Percentiles rank a stretch among this genome's conserved stretches.
Conservation (phyloP, 2,113 vertebrate genomes). For the Oncorhynchus gorbuscha region DNA sequence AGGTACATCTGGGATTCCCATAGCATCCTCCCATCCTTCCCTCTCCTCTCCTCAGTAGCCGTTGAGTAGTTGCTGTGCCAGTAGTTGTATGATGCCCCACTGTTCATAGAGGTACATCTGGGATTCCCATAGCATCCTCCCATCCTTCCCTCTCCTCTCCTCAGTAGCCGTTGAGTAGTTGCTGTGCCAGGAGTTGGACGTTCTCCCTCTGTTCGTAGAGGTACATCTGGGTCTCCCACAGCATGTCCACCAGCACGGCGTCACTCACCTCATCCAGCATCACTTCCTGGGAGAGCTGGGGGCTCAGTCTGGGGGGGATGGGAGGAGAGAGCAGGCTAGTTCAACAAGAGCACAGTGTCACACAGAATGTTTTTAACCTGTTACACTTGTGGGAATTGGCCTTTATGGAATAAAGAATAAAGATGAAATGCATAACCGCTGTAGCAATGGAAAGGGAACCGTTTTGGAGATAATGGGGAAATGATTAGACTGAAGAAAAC, state of each 20-base stretch:
- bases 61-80: too few relatives aligned
- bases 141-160: neutral
- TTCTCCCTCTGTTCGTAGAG: conserved; percentile 84
- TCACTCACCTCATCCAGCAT: conserved; percentile 91
- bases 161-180: conserved; percentile 60
- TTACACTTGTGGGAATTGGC: too few relatives aligned
- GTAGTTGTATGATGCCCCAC: conserved; percentile 63
- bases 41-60: too few relatives aligned
- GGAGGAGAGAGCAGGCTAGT: neutral
- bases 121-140: conserved; percentile 74
- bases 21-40: too few relatives aligned
- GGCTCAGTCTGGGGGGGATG: conserved; percentile 79
- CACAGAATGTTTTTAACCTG: too few relatives aligned
- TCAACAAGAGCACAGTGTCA: too few relatives aligned
- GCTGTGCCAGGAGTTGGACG: conserved; percentile 76
- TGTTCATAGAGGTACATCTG: conserved; percentile 93
- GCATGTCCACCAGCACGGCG: conserved; percentile 81
- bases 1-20: too few relatives aligned
- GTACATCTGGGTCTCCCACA: conserved; percentile 98
- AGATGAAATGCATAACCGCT: too few relatives aligned
- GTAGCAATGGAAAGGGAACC: too few relatives aligned
- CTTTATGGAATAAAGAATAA: too few relatives aligned
- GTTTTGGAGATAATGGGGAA: too few relatives aligned
- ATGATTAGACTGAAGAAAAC: too few relatives aligned
- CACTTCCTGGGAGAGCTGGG: conserved; percentile 86